Conservation (phyloP, 2,797 vertebrate species). For the Acanthis flammea region DNA sequence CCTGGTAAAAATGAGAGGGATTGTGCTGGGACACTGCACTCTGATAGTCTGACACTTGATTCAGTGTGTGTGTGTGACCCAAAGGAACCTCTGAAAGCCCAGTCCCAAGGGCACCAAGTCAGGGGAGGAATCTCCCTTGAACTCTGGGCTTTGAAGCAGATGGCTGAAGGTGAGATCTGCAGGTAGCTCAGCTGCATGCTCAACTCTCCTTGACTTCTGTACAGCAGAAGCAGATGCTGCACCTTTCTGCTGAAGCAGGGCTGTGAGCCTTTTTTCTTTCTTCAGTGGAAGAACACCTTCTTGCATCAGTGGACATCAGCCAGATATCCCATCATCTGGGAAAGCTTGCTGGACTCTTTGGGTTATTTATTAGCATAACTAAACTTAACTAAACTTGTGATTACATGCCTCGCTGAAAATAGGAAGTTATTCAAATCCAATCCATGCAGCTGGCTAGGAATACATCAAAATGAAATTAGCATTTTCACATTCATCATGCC, state of each 20-base stretch:
- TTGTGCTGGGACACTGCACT: neutral
- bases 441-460: neutral
- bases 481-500: neutral
- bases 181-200: neutral
- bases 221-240: neutral
- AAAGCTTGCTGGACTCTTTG: neutral
- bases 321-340: neutral
- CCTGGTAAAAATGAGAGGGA: neutral
- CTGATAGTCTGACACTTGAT: neutral
- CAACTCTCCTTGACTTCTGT: neutral
- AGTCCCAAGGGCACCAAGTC: neutral
- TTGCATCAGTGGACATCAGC: neutral
- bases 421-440: neutral
- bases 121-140: neutral
- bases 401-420: neutral
- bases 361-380: neutral
- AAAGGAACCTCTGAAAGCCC: neutral
- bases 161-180: neutral
- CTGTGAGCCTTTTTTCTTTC: neutral
- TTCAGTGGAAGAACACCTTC: neutral
- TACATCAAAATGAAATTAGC: accelerated
- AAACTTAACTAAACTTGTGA: neutral
- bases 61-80: neutral
- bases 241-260: neutral
- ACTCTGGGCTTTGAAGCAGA: neutral